Evolutionary conservation across 1,140 invertebrate species (phyloP).

Genomic region (Copidosoma floridanum): DNA sequence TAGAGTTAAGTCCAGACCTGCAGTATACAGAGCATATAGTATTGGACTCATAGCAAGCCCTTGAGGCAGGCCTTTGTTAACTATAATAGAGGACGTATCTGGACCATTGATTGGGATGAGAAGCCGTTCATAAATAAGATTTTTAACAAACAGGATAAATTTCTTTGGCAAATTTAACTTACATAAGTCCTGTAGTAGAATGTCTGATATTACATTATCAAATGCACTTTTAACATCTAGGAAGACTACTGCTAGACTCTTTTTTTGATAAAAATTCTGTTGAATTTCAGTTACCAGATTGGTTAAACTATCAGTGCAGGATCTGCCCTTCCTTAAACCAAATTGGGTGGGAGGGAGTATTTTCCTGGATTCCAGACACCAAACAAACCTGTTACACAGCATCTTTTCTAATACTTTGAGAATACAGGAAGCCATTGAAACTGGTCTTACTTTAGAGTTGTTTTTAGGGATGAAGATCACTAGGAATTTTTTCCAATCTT

Average conservation of each 20-base stretch:
- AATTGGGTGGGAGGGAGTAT: neutral
- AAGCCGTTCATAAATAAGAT: no score
- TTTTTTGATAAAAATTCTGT: no score
- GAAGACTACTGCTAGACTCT: neutral
- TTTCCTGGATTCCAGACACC: neutral
- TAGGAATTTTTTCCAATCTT: neutral
- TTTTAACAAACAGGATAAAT: no score
- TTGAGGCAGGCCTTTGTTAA: neutral
- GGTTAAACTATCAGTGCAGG: slow-evolving; percentile 4
- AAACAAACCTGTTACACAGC: slow-evolving; percentile 6
- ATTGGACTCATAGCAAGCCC: neutral
- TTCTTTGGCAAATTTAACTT: no score
- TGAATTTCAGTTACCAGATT: neutral
- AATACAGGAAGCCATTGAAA: neutral
- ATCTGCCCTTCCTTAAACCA: neutral
- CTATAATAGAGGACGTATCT: no score
- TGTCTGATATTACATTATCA: no score
- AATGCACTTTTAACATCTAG: no score
- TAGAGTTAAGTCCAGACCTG: neutral
- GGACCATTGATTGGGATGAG: no score
- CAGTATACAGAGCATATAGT: neutral
- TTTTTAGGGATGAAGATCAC: slow-evolving; percentile 19
- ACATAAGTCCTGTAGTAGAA: no score
- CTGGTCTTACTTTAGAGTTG: neutral
- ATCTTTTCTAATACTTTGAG: slow-evolving; percentile 12